Conservation (phyloP, 2,797 vertebrate genomes). For the Silurus aristotelis region DNA sequence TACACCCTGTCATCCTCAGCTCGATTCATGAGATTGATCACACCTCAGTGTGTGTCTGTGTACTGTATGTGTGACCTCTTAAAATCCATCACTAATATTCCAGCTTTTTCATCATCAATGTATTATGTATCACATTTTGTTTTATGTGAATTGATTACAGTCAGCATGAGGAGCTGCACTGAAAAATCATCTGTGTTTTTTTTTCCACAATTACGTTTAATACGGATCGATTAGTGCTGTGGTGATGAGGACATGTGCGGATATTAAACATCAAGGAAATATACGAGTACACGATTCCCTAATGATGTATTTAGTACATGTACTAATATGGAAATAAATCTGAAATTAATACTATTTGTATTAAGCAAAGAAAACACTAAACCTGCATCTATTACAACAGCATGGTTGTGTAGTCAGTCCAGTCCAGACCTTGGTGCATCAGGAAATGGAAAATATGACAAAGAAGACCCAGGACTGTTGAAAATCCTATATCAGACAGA, state of each 20-base stretch:
- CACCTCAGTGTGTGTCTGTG: slow-evolving; percentile 9
- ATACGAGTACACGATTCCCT: no score
- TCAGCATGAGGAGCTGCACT: background rate
- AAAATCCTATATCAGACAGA: no score
- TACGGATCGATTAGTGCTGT: background rate
- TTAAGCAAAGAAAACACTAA: no score
- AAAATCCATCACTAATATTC: slow-evolving; percentile 33
- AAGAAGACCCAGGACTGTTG: no score
- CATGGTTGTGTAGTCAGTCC: no score
- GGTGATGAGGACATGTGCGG: background rate
- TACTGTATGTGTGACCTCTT: slow-evolving; percentile 10
- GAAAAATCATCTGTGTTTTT: background rate
- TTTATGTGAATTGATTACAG: slow-evolving; percentile 23
- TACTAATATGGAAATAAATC: no score
- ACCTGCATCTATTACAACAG: no score
- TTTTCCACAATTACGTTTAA: background rate
- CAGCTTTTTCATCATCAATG: slow-evolving; percentile 28
- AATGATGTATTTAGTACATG: no score
- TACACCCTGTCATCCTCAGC: slow-evolving; percentile 15
- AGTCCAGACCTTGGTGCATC: no score
- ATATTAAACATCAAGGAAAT: background rate
- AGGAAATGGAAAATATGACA: no score
- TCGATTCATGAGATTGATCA: slow-evolving; percentile 27
- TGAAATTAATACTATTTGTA: no score
- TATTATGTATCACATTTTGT: slow-evolving; percentile 17